Percentiles rank a stretch among this genome's conserved stretches.
Evolutionary conservation across 2,113 vertebrate genomes (phyloP).

Genomic region (Ctenomys sociabilis): DNA sequence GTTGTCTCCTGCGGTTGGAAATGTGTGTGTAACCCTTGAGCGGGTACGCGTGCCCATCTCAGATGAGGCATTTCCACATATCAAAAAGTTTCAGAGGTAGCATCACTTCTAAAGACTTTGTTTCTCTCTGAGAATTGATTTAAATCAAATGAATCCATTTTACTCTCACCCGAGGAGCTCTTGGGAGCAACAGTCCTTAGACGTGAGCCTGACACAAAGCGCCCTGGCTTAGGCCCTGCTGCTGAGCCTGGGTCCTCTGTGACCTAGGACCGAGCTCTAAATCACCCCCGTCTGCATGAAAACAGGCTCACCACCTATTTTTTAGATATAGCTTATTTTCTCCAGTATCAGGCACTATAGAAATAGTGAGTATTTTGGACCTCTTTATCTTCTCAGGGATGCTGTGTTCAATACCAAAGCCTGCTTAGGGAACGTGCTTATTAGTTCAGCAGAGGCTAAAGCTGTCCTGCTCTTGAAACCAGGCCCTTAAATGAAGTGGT

Average conservation of each 20-base stretch:
- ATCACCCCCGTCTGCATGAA: not conserved
- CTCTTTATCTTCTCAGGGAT: not conserved
- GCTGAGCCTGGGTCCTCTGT: not conserved
- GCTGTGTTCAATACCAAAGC: not conserved
- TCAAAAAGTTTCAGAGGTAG: not conserved
- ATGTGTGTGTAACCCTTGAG: not conserved
- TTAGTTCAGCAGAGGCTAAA: not conserved
- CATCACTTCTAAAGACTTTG: not conserved
- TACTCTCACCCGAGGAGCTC: not conserved
- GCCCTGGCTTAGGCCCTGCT: not conserved
- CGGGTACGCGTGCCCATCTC: not conserved
- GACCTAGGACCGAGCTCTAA: not conserved
- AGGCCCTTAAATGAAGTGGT: not conserved
- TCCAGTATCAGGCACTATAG: not conserved
- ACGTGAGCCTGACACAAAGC: not conserved
- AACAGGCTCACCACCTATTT: not conserved
- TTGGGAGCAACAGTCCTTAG: not conserved
- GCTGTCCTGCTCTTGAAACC: not conserved
- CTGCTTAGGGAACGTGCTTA: not conserved
- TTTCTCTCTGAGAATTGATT: not conserved
- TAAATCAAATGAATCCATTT: not conserved
- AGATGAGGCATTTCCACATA: not conserved
- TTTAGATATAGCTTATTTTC: not conserved
- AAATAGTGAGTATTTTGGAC: not conserved
- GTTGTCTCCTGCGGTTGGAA: not conserved